Percentiles rank a stretch among this genome's conserved stretches.
Evolutionary conservation across 2,113 vertebrate species (phyloP).

Genomic region (Cyanoramphus novaezelandiae): DNA sequence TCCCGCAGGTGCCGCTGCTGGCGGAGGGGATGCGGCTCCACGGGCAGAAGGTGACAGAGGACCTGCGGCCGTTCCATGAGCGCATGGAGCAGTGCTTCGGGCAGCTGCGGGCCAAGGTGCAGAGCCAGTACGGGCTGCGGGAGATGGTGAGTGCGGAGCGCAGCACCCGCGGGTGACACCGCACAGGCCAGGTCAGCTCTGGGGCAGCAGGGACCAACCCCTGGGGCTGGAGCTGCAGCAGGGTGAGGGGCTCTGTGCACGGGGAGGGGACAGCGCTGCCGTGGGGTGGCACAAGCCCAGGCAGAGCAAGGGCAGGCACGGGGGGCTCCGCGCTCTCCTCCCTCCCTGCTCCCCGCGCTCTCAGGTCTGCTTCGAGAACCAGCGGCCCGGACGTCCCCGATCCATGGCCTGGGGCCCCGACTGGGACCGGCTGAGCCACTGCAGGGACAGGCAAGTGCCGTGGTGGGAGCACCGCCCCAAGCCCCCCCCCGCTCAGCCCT

Average conservation of each 20-base stretch:
- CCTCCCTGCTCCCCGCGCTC: neutral
- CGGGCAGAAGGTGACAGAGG: slow-evolving; percentile 40
- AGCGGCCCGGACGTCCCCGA: slow-evolving; percentile 4
- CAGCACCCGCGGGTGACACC: fast-evolving
- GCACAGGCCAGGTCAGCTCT: fast-evolving
- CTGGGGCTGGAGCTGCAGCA: neutral
- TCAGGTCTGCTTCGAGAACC: slow-evolving; percentile 21
- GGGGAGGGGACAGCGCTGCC: neutral
- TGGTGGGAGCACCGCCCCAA: neutral
- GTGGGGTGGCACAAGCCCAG: neutral
- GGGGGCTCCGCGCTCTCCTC: neutral
- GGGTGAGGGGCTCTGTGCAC: neutral
- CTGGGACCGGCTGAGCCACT: neutral
- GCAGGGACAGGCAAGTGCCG: neutral
- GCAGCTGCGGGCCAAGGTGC: slow-evolving; percentile 63
- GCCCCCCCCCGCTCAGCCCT: neutral
- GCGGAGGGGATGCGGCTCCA: slow-evolving; percentile 63
- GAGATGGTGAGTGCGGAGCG: slow-evolving; percentile 44
- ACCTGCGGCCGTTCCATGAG: slow-evolving; percentile 63
- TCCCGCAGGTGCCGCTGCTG: slow-evolving; percentile 30
- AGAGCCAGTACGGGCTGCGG: slow-evolving; percentile 43
- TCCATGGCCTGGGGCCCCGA: slow-evolving; percentile 18
- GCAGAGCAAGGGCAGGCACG: neutral
- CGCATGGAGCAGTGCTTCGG: slow-evolving; percentile 67
- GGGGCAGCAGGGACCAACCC: neutral